These are phyloP conservation scores for Paracanthobrama guichenoti DNA, from an alignment of 2,113 vertebrate species.

Conservation along the genomic window DNA sequence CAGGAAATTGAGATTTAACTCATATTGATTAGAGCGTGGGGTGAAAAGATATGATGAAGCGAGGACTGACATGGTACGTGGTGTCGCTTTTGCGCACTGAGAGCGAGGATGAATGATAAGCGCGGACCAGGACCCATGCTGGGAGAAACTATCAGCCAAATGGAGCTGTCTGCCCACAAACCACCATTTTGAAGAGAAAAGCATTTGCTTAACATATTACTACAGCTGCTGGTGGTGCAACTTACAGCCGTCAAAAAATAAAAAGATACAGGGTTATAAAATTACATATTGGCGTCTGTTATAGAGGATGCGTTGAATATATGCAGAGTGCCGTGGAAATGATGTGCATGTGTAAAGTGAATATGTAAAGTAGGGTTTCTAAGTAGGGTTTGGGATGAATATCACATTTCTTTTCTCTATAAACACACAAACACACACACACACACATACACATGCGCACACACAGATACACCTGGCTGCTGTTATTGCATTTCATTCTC, in stretches of 20 bases:
- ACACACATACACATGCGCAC: neutral
- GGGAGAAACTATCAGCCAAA: slow-evolving; percentile 54
- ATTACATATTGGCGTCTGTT: slow-evolving; percentile 22
- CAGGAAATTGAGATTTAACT: slow-evolving; percentile 59
- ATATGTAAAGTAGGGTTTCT: slow-evolving; percentile 39
- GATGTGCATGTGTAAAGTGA: slow-evolving; percentile 41
- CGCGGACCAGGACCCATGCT: slow-evolving; percentile 33
- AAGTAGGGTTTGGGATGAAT: slow-evolving; percentile 45
- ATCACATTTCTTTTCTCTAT: slow-evolving; percentile 17
- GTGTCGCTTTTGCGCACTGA: neutral
- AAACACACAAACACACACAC: neutral
- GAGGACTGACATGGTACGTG: slow-evolving; percentile 26
- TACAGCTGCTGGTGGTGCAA: slow-evolving; percentile 44
- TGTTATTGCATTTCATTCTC: slow-evolving; percentile 21
- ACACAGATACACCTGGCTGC: slow-evolving; percentile 21
- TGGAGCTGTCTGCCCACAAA: slow-evolving; percentile 54
- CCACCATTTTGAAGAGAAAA: slow-evolving; percentile 54
- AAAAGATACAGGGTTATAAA: slow-evolving; percentile 40
- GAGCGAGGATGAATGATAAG: slow-evolving; percentile 22
- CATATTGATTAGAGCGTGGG: slow-evolving; percentile 56
- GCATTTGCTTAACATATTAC: slow-evolving; percentile 59
- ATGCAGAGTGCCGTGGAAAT: slow-evolving; percentile 53
- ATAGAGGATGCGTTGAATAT: slow-evolving; percentile 28
- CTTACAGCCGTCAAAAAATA: slow-evolving; percentile 51
- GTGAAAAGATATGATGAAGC: neutral